Conservation (phyloP, 2,113 vertebrate genomes). For the Edolisoma coerulescens region DNA sequence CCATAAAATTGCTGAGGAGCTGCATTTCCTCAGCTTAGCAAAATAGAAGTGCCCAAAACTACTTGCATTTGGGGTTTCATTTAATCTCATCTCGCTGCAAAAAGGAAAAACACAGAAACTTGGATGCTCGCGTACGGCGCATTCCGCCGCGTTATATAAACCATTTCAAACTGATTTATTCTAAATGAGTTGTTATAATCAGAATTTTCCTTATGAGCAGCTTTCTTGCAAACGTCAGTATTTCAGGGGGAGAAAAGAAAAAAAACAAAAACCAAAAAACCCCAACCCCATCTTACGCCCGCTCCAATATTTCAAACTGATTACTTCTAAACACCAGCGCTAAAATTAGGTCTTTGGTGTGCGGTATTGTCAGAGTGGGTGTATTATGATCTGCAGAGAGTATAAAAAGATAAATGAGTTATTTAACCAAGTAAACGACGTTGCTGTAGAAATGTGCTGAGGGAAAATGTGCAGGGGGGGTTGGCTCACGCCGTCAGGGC, state of each 20-base stretch:
- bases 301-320: slow-evolving; percentile 69
- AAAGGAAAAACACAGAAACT: slow-evolving; percentile 22
- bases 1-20: slow-evolving; percentile 48
- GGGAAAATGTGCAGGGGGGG: not conserved
- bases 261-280: no score
- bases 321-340: slow-evolving; percentile 64
- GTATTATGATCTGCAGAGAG: slow-evolving; percentile 52
- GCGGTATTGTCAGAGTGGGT: slow-evolving; percentile 49
- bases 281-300: not conserved
- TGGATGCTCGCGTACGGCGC: not conserved
- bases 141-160: slow-evolving; percentile 17
- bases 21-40: slow-evolving; percentile 28
- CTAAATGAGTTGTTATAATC: slow-evolving; percentile 67
- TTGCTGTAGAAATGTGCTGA: slow-evolving; percentile 30
- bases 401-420: slow-evolving; percentile 65
- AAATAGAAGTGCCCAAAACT: not conserved
- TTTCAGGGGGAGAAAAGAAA: not conserved
- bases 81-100: slow-evolving; percentile 47
- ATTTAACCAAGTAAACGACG: slow-evolving; percentile 55
- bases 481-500: not conserved
- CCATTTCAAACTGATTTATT: slow-evolving; percentile 64
- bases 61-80: slow-evolving; percentile 53
- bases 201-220: slow-evolving; percentile 62
- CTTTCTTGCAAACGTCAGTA: slow-evolving; percentile 68
- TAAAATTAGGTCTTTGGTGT: slow-evolving; percentile 67